These are phyloP conservation scores for Dendrocopos noguchii DNA, from an alignment of 2,113 vertebrate genomes.

Conservation along the genomic window DNA sequence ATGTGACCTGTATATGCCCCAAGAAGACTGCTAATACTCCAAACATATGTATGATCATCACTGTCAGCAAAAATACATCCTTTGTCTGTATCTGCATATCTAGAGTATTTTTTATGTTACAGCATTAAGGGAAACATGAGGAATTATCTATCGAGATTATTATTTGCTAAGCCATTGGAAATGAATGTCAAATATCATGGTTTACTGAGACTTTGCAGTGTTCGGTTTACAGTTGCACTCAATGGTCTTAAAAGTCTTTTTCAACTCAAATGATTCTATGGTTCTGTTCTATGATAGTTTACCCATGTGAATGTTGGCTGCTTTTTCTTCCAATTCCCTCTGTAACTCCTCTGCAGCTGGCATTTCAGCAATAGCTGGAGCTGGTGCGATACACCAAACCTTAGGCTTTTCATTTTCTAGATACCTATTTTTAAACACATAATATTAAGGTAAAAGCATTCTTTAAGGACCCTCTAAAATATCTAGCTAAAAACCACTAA, in stretches of 20 bases:
- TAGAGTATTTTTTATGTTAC: not conserved
- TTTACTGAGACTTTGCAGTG: not conserved
- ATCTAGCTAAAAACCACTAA: not conserved
- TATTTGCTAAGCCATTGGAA: not conserved
- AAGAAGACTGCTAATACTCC: not conserved
- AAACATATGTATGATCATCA: not conserved
- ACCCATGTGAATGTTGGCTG: slow-evolving; percentile 67
- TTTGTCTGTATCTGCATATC: not conserved
- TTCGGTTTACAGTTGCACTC: not conserved
- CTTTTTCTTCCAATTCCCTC: slow-evolving; percentile 76
- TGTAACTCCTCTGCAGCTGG: slow-evolving; percentile 84
- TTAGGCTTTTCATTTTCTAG: slow-evolving; percentile 71
- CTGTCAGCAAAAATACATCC: not conserved
- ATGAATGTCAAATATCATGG: not conserved
- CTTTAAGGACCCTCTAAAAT: not conserved
- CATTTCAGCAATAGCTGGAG: slow-evolving; percentile 84
- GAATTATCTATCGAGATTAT: not conserved
- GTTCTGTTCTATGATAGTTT: slow-evolving; percentile 44
- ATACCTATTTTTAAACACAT: slow-evolving; percentile 62
- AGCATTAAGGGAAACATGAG: not conserved
- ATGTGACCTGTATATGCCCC: not conserved
- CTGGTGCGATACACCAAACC: slow-evolving; percentile 79
- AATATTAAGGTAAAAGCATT: not conserved
- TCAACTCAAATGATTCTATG: not conserved
- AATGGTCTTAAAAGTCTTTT: not conserved